Base-by-base conservation (phyloP, 2,797 vertebrate species). In the Siniperca obscura region DNA sequence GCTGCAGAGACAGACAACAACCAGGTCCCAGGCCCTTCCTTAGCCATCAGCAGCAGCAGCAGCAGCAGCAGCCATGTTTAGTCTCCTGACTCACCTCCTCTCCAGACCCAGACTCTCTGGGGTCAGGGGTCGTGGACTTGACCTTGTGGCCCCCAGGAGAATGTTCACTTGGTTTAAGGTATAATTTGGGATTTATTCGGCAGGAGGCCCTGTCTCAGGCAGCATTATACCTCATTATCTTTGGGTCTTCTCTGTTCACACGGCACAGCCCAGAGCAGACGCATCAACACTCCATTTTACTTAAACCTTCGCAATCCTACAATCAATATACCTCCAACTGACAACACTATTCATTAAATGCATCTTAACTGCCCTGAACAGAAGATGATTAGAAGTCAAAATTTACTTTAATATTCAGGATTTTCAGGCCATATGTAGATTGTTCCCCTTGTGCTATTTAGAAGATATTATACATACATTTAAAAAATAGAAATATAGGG, bases 81-180 rank as follows among this genome's bases (percentile, higher is more conserved):
- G 86, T 64, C 87, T 89, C 87, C 88, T 73, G 81, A 75, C 44
- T 92, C 92, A 88, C 90, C 89, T 87, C 85, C 65, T 83, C 86
- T 89, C 90, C 91, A 95, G 94, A 95, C 93, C 80, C 91, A 94
- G 92, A 91, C 93, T 94, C 88, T 85, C 85, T 82, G 91, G 83
- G 95, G 95, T 96, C 95, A 95, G 84, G 86, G 95, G 95, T 95
- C 88, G 36, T 94, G 95, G 92, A 96, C 96, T 96, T 96, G 96
- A 96, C 95, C 95, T 95, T 93, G 91, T 92, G 81, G 90, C 90
- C 92, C 92, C 91, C 84, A 91, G 91, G 93, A 95, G 94, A 94
- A 90, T 83, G 89, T 92, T 95, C 88, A 89, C 90, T 92, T 91
- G 89, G 90, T 93, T 92, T 86, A 86, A 85, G 87, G 75, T 92